Evolutionary conservation across 2,113 vertebrate species (phyloP).

Genomic region (Gobius niger): DNA sequence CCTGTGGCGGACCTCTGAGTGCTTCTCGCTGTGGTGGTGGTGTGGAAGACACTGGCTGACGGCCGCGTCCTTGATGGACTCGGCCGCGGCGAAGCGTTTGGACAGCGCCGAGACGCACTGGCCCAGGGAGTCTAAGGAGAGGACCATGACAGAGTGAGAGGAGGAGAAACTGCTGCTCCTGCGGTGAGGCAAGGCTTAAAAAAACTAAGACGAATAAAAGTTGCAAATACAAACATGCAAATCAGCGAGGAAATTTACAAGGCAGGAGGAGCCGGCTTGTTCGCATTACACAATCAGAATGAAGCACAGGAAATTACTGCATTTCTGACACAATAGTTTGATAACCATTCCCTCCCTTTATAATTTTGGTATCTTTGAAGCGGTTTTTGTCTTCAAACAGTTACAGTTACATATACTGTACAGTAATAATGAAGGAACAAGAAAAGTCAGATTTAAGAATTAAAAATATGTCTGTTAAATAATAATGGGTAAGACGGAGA

Average conservation of each 20-base stretch:
- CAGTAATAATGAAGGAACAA: too few species aligned
- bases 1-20: slow-evolving; percentile 74
- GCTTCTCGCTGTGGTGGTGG: slow-evolving; percentile 68
- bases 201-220: slow-evolving; percentile 38
- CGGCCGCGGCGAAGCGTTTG: slow-evolving; percentile 71
- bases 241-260: slow-evolving; percentile 17
- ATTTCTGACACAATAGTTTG: too few species aligned
- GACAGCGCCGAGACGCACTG: slow-evolving; percentile 78
- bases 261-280: background rate
- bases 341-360: too few species aligned
- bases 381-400: too few species aligned
- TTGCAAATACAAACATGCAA: slow-evolving; percentile 43
- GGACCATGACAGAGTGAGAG: slow-evolving; percentile 37
- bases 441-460: too few species aligned
- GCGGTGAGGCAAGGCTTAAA: slow-evolving; percentile 5
- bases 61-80: slow-evolving; percentile 67
- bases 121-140: slow-evolving; percentile 74
- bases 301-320: background rate
- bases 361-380: too few species aligned
- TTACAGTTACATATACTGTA: too few species aligned
- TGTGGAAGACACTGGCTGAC: slow-evolving; percentile 58
- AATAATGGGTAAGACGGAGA: too few species aligned
- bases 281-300: slow-evolving; percentile 7
- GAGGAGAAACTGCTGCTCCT: background rate
- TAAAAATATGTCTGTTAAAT: too few species aligned